Percentiles rank a stretch among this genome's conserved stretches.
These are phyloP conservation scores for Rotaria macrura DNA, from an alignment of 2,888 invertebrate species.

Conservation along the genomic window DNA sequence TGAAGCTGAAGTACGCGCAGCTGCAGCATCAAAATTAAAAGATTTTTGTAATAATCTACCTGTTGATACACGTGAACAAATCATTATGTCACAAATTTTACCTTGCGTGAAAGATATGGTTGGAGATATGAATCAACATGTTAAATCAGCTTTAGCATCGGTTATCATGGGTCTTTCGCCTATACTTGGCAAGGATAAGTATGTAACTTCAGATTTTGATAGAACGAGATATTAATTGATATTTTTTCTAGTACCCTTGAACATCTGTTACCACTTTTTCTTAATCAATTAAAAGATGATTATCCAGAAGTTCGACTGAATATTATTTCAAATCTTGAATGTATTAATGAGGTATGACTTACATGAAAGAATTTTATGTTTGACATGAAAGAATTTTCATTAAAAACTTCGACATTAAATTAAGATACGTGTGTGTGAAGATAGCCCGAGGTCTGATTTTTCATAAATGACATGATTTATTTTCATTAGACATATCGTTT, in stretches of 20 bases:
- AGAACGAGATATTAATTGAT: too few species aligned
- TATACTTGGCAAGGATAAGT: conserved; percentile 74
- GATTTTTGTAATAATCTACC: conserved; percentile 92
- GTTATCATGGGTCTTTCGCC: conserved; percentile 99
- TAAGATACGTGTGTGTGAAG: too few species aligned
- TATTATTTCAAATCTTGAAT: conserved; percentile 95
- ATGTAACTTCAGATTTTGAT: not conserved
- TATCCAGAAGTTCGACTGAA: conserved; percentile 97
- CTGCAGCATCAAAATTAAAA: conserved; percentile 80
- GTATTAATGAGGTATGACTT: conserved; percentile 74
- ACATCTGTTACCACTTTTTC: conserved; percentile 84
- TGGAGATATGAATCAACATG: conserved; percentile 92
- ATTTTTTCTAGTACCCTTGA: conserved; percentile 67
- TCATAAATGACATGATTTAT: too few species aligned
- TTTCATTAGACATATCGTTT: too few species aligned
- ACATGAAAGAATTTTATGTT: too few species aligned
- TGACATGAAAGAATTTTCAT: too few species aligned
- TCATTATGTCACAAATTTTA: conserved; percentile 88
- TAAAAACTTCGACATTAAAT: too few species aligned
- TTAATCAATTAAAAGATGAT: conserved; percentile 80
- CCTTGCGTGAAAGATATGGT: conserved; percentile 95
- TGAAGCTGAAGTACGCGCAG: conserved; percentile 94
- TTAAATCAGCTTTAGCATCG: conserved; percentile 92
- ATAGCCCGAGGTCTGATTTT: too few species aligned
- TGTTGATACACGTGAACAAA: conserved; percentile 67